Evolutionary conservation across 1,140 invertebrate species (phyloP).

Genomic region (Zeugodacus cucurbitae): DNA sequence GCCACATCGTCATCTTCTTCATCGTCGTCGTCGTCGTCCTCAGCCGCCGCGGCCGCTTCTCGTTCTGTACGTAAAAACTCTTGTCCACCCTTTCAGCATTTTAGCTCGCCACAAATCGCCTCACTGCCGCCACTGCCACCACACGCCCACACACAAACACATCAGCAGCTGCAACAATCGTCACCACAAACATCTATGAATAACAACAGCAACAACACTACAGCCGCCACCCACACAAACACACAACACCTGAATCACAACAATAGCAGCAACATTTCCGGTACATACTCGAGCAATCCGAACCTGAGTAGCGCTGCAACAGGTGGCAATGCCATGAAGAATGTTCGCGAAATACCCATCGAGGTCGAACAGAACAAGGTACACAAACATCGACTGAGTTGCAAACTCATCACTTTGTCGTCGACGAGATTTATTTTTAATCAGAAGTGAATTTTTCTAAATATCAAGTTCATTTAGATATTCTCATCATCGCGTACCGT

Average conservation of each 20-base stretch:
- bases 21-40: constrained; percentile 51
- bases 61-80: constrained; percentile 63
- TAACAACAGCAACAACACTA: constrained; percentile 42
- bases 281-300: constrained; percentile 40
- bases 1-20: constrained; percentile 46
- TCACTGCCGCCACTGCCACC: constrained; percentile 41
- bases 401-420: too few relatives aligned
- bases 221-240: background rate
- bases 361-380: constrained; percentile 64
- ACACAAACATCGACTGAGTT: constrained; percentile 42
- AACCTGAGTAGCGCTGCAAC: constrained; percentile 13
- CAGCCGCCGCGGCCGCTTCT: constrained; percentile 47
- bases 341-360: constrained; percentile 64
- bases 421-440: too few relatives aligned
- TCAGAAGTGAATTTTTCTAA: too few relatives aligned
- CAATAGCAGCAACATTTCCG: constrained; percentile 45
- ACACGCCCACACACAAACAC: constrained; percentile 18
- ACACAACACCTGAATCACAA: constrained; percentile 41
- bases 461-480: too few relatives aligned
- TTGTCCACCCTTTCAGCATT: constrained; percentile 53
- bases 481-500: too few relatives aligned
- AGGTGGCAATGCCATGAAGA: constrained; percentile 46
- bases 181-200: background rate
- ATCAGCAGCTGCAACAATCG: background rate
- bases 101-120: constrained; percentile 47